Base-by-base conservation (phyloP, 2,113 vertebrate species). In the Progne subis region DNA sequence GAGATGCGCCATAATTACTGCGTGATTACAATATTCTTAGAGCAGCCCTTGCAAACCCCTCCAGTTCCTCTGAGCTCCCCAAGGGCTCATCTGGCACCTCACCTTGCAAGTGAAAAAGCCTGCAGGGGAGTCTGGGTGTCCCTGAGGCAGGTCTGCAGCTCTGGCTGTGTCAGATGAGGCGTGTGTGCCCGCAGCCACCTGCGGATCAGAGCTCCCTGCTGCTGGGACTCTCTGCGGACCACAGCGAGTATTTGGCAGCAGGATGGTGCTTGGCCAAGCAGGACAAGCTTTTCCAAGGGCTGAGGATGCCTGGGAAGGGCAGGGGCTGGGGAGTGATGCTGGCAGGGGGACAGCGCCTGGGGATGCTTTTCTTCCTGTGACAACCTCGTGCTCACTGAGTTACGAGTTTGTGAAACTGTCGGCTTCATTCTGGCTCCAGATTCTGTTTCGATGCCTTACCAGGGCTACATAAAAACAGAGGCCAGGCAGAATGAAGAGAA, bases 21-120 rank as follows among this genome's bases (percentile, higher is more conserved):
- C 18, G 4, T 96, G 97, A 97, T 97, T 97, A 96, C 93, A 92
- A 63, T 88, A 95, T 95, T 95, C 96, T 96, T 92, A 65, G 84
- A 90, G 90, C 93, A 94, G 86, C 86, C 57, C 4, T 91, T 64
- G 47, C 83, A 88, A 88, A 93, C 16, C 71, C 59, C 74, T 93
- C 28, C 68, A 41, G 88, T 21, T 94, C 34, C 86, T 80, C 88
- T 23, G 65, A 91, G 85, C 68, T 96, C 86, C 78, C 75, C 86
- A 24, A 69, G 95, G 92, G 71, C 86, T 92, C 24, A 5, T 82
- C 88, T 92, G 11, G 3, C 64, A 60, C 68, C 59, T 59, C 59
- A 86, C 87, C 86, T 84, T 86, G 87, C 81, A 57, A 56, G 55
- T 32, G 37, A 37, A 3, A 70, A 52, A 44, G 31, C 49, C 59